Percentiles rank a stretch among this genome's conserved stretches.
Conservation (phyloP, 2,888 invertebrate species). For the Hydraecia micacea region DNA sequence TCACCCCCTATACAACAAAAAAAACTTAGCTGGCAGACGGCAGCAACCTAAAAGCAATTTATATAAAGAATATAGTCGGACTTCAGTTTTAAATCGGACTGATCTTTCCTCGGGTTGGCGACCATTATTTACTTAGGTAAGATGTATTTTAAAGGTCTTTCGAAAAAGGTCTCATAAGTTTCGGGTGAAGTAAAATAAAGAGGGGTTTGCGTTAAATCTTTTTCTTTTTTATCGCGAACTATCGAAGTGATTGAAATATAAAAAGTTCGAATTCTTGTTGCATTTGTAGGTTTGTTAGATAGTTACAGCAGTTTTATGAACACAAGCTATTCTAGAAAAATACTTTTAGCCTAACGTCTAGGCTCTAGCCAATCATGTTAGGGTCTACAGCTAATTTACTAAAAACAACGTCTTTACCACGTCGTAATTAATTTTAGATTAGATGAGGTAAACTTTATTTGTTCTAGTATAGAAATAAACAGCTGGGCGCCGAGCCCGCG, state of each 20-base stretch:
- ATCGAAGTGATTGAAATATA: slow-evolving; percentile 44
- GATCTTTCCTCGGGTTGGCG: slow-evolving; percentile 46
- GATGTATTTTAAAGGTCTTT: slow-evolving; percentile 55
- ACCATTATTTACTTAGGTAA: slow-evolving; percentile 54
- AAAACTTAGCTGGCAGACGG: slow-evolving; percentile 24
- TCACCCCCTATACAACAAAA: slow-evolving; percentile 27
- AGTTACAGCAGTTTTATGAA: no score
- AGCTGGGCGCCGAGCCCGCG: neutral
- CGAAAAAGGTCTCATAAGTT: slow-evolving; percentile 47
- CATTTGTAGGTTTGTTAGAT: neutral
- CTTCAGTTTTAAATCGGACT: slow-evolving; percentile 55
- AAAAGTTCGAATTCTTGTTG: slow-evolving; percentile 3
- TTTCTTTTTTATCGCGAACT: slow-evolving; percentile 40
- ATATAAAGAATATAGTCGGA: slow-evolving; percentile 53
- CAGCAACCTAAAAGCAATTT: slow-evolving; percentile 50
- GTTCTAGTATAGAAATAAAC: neutral
- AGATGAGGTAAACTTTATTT: neutral
- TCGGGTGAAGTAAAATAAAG: slow-evolving; percentile 44
- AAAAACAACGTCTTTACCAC: neutral
- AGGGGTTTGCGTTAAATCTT: slow-evolving; percentile 23
- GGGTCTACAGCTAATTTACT: neutral
- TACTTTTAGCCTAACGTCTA: neutral
- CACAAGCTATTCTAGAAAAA: neutral
- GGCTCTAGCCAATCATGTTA: neutral
- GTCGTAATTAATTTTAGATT: slow-evolving; percentile 10